Percentiles rank a stretch among this genome's conserved stretches.
Evolutionary conservation across 2,888 invertebrate genomes (phyloP).

Genomic region (Melolontha melolontha): DNA sequence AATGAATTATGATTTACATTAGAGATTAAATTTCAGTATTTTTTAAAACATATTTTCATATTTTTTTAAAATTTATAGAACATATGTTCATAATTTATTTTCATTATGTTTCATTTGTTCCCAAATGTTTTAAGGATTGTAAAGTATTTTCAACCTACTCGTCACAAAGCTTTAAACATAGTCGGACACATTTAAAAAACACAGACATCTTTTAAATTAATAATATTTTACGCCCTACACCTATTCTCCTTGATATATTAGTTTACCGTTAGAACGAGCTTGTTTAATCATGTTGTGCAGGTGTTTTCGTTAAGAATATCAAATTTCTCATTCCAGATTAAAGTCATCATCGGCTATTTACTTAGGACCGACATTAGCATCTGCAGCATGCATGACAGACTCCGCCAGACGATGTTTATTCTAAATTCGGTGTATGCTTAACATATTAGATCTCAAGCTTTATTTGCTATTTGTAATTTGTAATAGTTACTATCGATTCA

Average conservation of each 20-base stretch:
- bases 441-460: conserved; percentile 35
- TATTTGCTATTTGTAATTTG: conserved; percentile 34
- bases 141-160: no score
- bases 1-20: no score
- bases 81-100: no score
- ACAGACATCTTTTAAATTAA: neutral
- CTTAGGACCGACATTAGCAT: conserved; percentile 50
- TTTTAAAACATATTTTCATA: no score
- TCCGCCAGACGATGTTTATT: conserved; percentile 38
- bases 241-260: conserved; percentile 29
- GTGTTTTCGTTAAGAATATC: conserved; percentile 49
- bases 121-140: no score
- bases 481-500: conserved; percentile 18
- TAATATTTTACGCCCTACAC: neutral
- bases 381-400: conserved; percentile 41
- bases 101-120: no score
- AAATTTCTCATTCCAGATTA: conserved; percentile 53
- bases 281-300: conserved; percentile 34
- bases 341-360: conserved; percentile 50
- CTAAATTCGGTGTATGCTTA: conserved; percentile 39
- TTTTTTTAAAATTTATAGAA: no score
- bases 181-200: no score
- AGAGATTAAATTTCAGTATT: no score
- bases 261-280: conserved; percentile 31
- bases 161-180: no score